Evolutionary conservation across 1,140 invertebrate genomes (phyloP), one percentile per base, ranked within the genome.

Genomic region (Geopemphigus sp.): DNA sequence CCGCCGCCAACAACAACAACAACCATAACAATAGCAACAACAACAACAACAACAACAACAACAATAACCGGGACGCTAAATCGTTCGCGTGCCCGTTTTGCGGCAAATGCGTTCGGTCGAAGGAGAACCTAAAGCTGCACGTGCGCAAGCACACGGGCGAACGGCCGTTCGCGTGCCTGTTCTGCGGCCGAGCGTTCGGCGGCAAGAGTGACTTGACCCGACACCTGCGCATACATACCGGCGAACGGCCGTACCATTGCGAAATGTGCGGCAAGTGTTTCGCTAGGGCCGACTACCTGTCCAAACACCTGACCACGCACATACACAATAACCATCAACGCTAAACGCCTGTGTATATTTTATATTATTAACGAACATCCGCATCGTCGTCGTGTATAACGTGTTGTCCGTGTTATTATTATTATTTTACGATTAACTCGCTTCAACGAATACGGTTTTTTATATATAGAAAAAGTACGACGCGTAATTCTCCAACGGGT

Each of bases 261-360:
- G 93, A 95, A 85, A 93, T 93, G 85, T 95, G 94, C 86, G 93
- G 93, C 82, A 95, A 95, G 85, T 94, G 93, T 84, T 95, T 95
- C 86, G 94, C 93, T 14, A 86, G 94, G 12, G 94, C 93, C 45
- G 94, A 95, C 84, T 95, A 95, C 83, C 89, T 95, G n/a, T 94
- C 93, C 81, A 95, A 95, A 86, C 94, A 95, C 85, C 88, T 95
- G 80, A 95, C 93, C 73, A 95, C 94, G 6, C 94, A 95, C 86
- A 92, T 94, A 81, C 92, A 94, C 86, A 82, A 83, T 32, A 80
- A 74, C 47, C 82, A 82, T 61, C 81, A 82, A 15, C 81, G 81
- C 5, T 80, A 22, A 80, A 54, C 53, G 24, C 22, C n/a, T 10
- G 5, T 29, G 12, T 26, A 14, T 15, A 17, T 15, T 26, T 29